A percentile compares a stretch with the other conserved stretches of the same genome.
phyloP scores from a whole-genome alignment of 53 echinoderm and acorn worm species.

The Crossaster papposus region DNA sequence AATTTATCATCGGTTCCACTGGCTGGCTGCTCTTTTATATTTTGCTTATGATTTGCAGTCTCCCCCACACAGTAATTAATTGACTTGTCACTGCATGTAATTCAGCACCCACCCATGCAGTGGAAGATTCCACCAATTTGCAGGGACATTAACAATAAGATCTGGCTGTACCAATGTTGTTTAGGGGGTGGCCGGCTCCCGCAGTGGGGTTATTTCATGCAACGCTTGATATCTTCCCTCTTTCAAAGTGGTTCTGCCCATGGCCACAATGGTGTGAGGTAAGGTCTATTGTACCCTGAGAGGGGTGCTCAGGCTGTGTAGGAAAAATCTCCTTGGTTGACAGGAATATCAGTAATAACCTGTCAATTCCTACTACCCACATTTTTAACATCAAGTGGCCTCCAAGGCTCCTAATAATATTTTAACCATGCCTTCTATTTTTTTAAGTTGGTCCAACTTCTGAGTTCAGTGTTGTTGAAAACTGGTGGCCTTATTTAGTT shows the following conservation, averaged over 20 bases:
- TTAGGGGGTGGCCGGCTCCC: neutral
- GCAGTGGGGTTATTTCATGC: neutral
- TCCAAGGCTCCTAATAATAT: neutral
- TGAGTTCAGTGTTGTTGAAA: neutral
- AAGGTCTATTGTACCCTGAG: neutral
- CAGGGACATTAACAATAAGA: neutral
- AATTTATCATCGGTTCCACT: neutral
- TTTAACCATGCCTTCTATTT: neutral
- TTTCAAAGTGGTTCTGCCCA: constrained; percentile 13
- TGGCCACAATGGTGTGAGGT: neutral
- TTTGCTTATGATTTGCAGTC: neutral
- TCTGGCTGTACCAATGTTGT: constrained; percentile 9
- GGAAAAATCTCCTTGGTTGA: neutral
- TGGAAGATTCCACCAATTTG: neutral
- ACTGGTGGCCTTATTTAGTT: neutral
- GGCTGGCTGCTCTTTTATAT: neutral
- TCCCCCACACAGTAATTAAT: neutral
- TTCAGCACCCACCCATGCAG: neutral
- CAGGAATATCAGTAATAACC: neutral
- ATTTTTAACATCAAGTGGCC: constrained; percentile 5
- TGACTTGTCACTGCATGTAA: neutral
- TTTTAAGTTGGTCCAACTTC: neutral
- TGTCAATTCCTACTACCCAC: neutral
- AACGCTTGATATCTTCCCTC: neutral
- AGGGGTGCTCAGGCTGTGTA: constrained; percentile 25